Percentiles rank a stretch among this genome's conserved stretches.
These are phyloP conservation scores for Nanger granti DNA, from an alignment of 2,113 vertebrate species.

Conservation along the genomic window DNA sequence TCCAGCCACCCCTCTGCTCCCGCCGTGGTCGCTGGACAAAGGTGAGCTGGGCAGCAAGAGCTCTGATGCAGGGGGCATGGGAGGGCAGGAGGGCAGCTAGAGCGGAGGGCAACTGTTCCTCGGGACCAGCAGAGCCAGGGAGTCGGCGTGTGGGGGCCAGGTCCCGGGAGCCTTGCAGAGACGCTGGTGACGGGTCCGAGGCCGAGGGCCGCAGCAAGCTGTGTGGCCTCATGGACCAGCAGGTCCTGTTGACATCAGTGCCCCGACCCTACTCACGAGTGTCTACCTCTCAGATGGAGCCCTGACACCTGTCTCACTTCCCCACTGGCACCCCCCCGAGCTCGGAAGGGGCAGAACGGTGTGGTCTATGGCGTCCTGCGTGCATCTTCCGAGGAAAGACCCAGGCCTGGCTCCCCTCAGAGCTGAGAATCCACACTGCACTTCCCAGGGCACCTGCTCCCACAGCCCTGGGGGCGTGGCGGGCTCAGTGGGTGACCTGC, in stretches of 20 bases:
- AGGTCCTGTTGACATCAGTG: not conserved
- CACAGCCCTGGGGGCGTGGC: not conserved
- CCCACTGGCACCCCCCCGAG: not conserved
- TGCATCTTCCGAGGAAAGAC: not conserved
- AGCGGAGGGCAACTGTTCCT: not conserved
- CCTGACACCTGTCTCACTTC: not conserved
- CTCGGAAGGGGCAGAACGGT: not conserved
- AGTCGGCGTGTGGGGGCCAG: not conserved
- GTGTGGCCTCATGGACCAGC: not conserved
- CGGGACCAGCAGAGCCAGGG: not conserved
- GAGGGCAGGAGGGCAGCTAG: fast-evolving
- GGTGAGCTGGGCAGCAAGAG: not conserved
- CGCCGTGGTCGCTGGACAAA: not conserved
- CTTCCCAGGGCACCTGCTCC: not conserved
- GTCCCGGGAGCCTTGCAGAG: not conserved
- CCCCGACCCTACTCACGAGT: not conserved
- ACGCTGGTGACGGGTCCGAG: not conserved
- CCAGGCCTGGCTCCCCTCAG: not conserved
- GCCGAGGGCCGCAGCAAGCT: not conserved
- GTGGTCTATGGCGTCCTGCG: not conserved
- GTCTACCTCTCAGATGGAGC: not conserved
- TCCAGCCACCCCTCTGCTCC: not conserved
- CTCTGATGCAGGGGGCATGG: not conserved
- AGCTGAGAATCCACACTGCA: not conserved
- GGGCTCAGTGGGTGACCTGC: not conserved